phyloP scores from a whole-genome alignment of 2,113 vertebrate genomes.

The Delphinus delphis region DNA sequence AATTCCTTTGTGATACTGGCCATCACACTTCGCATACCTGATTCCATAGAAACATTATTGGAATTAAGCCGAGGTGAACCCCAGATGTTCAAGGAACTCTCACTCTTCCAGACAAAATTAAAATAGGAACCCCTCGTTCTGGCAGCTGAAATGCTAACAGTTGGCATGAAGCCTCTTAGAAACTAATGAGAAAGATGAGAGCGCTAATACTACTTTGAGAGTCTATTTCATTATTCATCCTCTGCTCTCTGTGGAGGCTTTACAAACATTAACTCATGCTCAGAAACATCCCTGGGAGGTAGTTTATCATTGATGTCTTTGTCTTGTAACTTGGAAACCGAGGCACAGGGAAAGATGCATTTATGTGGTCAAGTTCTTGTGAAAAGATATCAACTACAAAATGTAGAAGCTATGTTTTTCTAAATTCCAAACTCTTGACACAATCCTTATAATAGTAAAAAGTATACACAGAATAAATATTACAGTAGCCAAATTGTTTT shows the following conservation, averaged over 20 bases:
- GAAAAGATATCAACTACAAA: not conserved
- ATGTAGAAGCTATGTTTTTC: not conserved
- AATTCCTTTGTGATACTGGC: conserved; percentile 62
- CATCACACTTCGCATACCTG: conserved; percentile 44
- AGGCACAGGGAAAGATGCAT: conserved; percentile 42
- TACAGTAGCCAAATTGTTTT: not conserved
- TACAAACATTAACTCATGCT: conserved; percentile 74
- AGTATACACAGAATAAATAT: not conserved
- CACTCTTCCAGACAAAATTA: conserved; percentile 66
- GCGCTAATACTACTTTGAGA: conserved; percentile 59
- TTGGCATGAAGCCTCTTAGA: conserved; percentile 70
- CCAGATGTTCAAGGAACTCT: conserved; percentile 66
- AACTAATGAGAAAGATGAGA: conserved; percentile 62
- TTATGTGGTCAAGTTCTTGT: conserved; percentile 34
- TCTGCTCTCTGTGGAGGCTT: conserved; percentile 61
- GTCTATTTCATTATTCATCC: conserved; percentile 71
- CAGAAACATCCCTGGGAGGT: conserved; percentile 55
- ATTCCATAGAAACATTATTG: conserved; percentile 57
- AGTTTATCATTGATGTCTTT: conserved; percentile 62
- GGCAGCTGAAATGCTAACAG: conserved; percentile 66
- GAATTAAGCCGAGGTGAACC: conserved; percentile 53
- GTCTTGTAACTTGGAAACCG: conserved; percentile 55
- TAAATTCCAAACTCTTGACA: not conserved
- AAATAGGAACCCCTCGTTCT: conserved; percentile 67
- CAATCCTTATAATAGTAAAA: not conserved